A percentile compares a stretch with the other conserved stretches of the same genome.
Conservation (phyloP, 2,888 invertebrate species). For the Marronus borbonicus region DNA sequence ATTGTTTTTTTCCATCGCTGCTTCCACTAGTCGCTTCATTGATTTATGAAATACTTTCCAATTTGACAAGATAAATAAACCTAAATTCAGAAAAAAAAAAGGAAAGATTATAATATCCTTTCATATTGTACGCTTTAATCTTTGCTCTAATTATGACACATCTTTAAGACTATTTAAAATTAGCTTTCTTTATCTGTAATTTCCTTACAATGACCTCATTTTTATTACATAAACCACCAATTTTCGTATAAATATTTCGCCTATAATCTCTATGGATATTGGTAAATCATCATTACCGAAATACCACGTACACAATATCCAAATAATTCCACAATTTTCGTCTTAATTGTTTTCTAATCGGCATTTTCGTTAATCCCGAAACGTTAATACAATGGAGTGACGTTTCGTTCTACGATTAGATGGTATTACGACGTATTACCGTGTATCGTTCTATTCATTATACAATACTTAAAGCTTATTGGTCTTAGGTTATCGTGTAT, state of each 20-base stretch:
- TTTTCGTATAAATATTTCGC: neutral
- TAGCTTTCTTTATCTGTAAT: neutral
- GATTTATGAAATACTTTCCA: too few relatives aligned
- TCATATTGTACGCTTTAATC: too few relatives aligned
- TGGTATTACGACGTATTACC: constrained; percentile 37
- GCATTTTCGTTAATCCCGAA: neutral
- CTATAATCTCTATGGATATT: neutral
- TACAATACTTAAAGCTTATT: constrained; percentile 41
- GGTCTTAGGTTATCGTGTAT: constrained; percentile 31
- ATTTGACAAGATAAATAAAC: too few relatives aligned
- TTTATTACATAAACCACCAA: neutral
- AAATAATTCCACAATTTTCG: constrained; percentile 31
- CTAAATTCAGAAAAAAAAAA: too few relatives aligned
- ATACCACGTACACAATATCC: neutral
- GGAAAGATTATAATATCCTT: too few relatives aligned
- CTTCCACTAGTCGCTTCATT: too few relatives aligned
- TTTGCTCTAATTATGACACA: neutral
- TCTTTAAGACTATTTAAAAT: neutral
- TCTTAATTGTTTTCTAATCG: constrained; percentile 26
- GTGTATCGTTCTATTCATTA: constrained; percentile 28
- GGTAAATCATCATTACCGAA: neutral
- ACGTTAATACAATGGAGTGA: constrained; percentile 33
- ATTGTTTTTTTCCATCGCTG: too few relatives aligned
- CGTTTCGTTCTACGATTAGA: constrained; percentile 19
- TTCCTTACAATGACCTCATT: neutral